These are phyloP conservation scores for Anoplius nigerrimus DNA, from an alignment of 2,888 invertebrate genomes.

Conservation along the genomic window DNA sequence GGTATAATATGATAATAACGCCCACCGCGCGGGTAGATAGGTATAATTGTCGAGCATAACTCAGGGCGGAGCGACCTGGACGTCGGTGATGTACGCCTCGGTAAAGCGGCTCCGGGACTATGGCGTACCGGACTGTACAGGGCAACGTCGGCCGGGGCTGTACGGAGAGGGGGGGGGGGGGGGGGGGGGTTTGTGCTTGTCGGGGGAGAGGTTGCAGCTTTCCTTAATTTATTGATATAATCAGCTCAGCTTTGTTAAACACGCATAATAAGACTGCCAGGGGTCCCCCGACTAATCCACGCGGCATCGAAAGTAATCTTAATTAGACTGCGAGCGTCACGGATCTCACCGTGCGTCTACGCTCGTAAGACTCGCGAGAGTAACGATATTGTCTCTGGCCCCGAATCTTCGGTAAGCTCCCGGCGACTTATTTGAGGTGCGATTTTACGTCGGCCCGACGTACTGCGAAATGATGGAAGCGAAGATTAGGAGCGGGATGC, in stretches of 20 bases:
- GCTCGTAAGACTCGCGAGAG: neutral
- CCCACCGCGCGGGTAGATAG: conserved; percentile 66
- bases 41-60: conserved; percentile 73
- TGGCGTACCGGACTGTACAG: conserved; percentile 47
- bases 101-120: conserved; percentile 62
- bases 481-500: too few relatives aligned
- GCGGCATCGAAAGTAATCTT: conserved; percentile 59
- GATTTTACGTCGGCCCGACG: too few relatives aligned
- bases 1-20: conserved; percentile 71
- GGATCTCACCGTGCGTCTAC: conserved; percentile 9
- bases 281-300: conserved; percentile 58
- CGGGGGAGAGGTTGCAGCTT: conserved; percentile 32
- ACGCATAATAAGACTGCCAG: conserved; percentile 63
- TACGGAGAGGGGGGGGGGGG: conserved; percentile 7
- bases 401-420: too few relatives aligned
- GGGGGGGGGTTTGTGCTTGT: neutral
- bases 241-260: conserved; percentile 71
- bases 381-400: too few relatives aligned
- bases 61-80: conserved; percentile 68
- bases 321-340: conserved; percentile 59
- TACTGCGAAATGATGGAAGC: too few relatives aligned
- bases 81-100: conserved; percentile 69
- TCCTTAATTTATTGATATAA: conserved; percentile 72
- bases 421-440: too few relatives aligned
- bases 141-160: conserved; percentile 8